These are phyloP conservation scores for Stenopsyche tienmushanensis DNA, from an alignment of 1,140 invertebrate genomes.

Conservation along the genomic window DNA sequence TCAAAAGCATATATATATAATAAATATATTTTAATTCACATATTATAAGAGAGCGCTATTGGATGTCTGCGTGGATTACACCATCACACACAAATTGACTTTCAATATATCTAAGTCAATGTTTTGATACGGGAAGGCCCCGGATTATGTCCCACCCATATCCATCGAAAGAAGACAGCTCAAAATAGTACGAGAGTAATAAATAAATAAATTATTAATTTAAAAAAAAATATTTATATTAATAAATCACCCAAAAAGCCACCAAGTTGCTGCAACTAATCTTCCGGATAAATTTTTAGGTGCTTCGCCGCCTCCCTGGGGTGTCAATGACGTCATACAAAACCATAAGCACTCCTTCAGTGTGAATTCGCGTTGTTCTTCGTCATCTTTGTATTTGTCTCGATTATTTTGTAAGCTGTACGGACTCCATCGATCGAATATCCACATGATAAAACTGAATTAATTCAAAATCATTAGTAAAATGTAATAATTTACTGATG, in stretches of 20 bases:
- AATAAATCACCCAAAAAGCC: slow-evolving; percentile 84
- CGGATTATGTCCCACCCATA: no score
- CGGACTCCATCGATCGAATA: slow-evolving; percentile 95
- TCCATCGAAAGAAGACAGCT: no score
- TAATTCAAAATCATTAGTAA: background rate
- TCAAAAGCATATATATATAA: background rate
- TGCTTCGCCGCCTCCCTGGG: slow-evolving; percentile 94
- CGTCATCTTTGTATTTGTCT: slow-evolving; percentile 89
- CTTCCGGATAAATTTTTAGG: slow-evolving; percentile 92
- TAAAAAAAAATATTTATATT: background rate
- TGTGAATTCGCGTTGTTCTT: slow-evolving; percentile 93
- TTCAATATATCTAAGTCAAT: no score
- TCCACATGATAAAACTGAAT: slow-evolving; percentile 87
- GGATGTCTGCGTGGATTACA: no score
- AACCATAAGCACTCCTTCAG: slow-evolving; percentile 98
- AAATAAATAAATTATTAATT: background rate
- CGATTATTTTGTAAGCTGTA: slow-evolving; percentile 95
- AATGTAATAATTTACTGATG: background rate
- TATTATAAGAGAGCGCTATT: background rate
- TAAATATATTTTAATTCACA: background rate
- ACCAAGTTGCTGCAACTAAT: slow-evolving; percentile 94
- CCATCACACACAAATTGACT: no score
- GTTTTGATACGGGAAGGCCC: no score
- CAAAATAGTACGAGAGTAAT: no score
- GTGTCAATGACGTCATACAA: slow-evolving; percentile 97